Evolutionary conservation across 2,888 invertebrate genomes (phyloP).

Genomic region (Xanthostigma xanthostigma): DNA sequence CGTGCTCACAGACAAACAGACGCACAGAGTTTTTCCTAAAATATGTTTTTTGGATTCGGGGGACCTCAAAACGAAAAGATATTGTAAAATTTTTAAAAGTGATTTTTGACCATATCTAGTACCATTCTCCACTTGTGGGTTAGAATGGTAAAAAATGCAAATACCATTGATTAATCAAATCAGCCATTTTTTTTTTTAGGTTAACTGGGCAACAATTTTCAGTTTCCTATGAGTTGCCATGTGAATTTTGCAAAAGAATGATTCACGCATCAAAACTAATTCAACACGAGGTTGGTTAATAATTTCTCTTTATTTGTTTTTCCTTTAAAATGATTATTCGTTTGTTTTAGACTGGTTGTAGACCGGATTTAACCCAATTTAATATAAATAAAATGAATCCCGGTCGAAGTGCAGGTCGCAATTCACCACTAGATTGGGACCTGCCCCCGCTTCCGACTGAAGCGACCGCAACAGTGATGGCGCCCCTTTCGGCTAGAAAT

Average conservation of each 20-base stretch:
- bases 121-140: too few relatives aligned
- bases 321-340: conserved; percentile 1
- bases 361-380: conserved; percentile 26
- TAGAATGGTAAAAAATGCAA: too few relatives aligned
- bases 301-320: neutral
- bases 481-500: neutral
- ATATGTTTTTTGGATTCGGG: too few relatives aligned
- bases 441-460: neutral
- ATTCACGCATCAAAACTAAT: conserved; percentile 34
- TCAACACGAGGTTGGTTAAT: conserved; percentile 29
- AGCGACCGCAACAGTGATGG: conserved; percentile 7
- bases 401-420: neutral
- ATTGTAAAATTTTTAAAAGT: too few relatives aligned
- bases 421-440: neutral
- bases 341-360: conserved; percentile 22
- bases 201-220: neutral
- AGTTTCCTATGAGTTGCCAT: conserved; percentile 26
- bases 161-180: too few relatives aligned
- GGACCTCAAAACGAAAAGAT: too few relatives aligned
- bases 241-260: conserved; percentile 38
- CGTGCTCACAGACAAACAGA: too few relatives aligned
- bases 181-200: too few relatives aligned
- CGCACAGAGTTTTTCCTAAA: too few relatives aligned
- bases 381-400: neutral
- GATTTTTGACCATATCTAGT: too few relatives aligned